These are phyloP conservation scores for Sitobion miscanthi DNA, from an alignment of 1,140 invertebrate species.

Conservation along the genomic window DNA sequence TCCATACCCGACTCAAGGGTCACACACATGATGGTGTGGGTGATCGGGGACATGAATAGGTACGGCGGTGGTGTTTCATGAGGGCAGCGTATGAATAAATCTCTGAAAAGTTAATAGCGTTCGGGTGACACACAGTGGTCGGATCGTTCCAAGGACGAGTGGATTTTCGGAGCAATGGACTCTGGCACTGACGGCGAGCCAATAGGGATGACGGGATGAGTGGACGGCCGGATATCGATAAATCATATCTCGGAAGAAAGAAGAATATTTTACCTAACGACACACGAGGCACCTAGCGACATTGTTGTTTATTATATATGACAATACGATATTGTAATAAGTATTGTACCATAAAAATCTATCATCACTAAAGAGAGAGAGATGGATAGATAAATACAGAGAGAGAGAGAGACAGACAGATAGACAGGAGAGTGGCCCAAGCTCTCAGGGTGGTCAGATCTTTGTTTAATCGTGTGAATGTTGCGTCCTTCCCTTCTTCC, in stretches of 20 bases:
- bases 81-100: not conserved
- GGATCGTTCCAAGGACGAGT: not conserved
- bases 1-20: no score
- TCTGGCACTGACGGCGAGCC: not conserved
- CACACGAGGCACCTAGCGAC: not conserved
- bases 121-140: not conserved
- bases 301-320: no score
- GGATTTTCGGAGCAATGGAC: not conserved
- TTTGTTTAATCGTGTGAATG: no score
- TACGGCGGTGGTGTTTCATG: no score
- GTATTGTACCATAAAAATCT: not conserved
- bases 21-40: no score
- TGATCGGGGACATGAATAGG: not conserved
- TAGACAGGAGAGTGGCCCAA: no score
- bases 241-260: not conserved
- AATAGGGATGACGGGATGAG: not conserved
- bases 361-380: not conserved
- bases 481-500: no score
- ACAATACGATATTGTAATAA: not conserved
- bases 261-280: not conserved
- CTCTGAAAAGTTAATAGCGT: not conserved
- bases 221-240: not conserved
- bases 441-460: no score
- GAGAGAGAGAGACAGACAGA: no score
- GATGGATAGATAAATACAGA: no score